Evolutionary conservation across 1,140 invertebrate genomes (phyloP).

Genomic region (Drosophila ironensis): DNA sequence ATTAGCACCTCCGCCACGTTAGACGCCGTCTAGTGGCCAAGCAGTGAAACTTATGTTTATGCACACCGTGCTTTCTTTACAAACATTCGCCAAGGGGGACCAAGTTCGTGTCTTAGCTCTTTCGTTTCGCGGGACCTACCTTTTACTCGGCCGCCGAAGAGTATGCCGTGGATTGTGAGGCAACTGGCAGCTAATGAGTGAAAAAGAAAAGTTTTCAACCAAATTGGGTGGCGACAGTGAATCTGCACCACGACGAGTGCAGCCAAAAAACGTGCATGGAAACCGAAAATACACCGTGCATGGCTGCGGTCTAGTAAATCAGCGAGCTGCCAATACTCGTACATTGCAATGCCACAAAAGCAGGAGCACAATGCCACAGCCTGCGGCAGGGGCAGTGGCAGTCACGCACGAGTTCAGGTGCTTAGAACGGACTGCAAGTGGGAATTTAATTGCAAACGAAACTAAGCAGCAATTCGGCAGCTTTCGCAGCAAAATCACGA

Average conservation of each 20-base stretch:
- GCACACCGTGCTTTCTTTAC: conserved; percentile 31
- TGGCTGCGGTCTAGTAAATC: conserved; percentile 62
- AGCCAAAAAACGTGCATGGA: conserved; percentile 10
- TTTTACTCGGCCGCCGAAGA: conserved; percentile 12
- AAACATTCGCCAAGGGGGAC: conserved; percentile 24
- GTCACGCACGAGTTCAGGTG: conserved; percentile 69
- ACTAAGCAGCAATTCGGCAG: conserved; percentile 53
- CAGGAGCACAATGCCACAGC: conserved; percentile 11
- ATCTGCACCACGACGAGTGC: conserved; percentile 49
- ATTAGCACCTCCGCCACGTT: neutral
- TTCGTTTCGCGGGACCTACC: conserved; percentile 29
- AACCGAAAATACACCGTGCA: conserved; percentile 36
- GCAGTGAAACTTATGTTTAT: neutral
- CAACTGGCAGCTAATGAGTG: neutral
- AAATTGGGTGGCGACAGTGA: conserved; percentile 61
- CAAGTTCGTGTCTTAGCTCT: conserved; percentile 70
- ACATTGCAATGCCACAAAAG: conserved; percentile 3
- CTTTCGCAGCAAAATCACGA: conserved; percentile 74
- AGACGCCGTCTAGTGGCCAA: conserved; percentile 5
- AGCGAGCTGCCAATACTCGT: too few species aligned
- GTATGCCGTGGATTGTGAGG: conserved; percentile 25
- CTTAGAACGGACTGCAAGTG: conserved; percentile 62
- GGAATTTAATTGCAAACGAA: conserved; percentile 63
- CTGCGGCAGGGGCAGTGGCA: conserved; percentile 5
- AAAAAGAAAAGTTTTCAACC: conserved; percentile 63